A percentile compares a stretch with the other conserved stretches of the same genome.
Evolutionary conservation across 2,797 vertebrate species (phyloP).

Genomic region (Dryobates pubescens): DNA sequence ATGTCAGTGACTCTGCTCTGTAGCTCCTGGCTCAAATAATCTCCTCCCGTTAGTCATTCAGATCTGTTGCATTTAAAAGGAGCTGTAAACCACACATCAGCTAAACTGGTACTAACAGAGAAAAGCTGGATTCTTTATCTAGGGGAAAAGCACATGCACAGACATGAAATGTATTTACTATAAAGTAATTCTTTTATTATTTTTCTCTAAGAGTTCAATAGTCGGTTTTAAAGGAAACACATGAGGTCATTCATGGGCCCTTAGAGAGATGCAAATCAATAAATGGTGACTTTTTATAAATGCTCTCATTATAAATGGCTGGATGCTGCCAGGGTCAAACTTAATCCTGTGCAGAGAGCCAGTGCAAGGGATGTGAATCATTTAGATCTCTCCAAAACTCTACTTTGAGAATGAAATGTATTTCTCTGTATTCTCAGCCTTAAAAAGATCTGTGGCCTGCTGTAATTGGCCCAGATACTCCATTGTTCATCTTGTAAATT

Average conservation of each 20-base stretch:
- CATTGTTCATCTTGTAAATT: not conserved
- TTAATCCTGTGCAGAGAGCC: conserved; percentile 28
- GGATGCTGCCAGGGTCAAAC: conserved; percentile 30
- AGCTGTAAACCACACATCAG: conserved; percentile 52
- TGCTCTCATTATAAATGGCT: conserved; percentile 31
- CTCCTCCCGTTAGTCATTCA: conserved; percentile 14
- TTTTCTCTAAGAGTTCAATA: not conserved
- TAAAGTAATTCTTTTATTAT: not conserved
- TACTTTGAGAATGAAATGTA: conserved; percentile 17
- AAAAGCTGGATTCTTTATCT: conserved; percentile 34
- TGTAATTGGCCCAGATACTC: not conserved
- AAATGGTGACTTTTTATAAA: not conserved
- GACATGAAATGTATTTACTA: conserved; percentile 28
- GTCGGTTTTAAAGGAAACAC: conserved; percentile 9
- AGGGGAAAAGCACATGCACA: not conserved
- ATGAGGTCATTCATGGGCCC: not conserved
- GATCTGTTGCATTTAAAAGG: not conserved
- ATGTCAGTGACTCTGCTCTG: not conserved
- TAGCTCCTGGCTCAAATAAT: conserved; percentile 27
- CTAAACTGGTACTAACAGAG: conserved; percentile 31
- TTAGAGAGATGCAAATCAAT: conserved; percentile 43
- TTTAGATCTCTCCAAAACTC: conserved; percentile 11
- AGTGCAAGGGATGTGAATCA: not conserved
- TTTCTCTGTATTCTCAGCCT: not conserved
- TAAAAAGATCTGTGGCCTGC: not conserved